phyloP scores from a whole-genome alignment of 92 coral and sea anemone species.

The Umimayanthus chanpuru region DNA sequence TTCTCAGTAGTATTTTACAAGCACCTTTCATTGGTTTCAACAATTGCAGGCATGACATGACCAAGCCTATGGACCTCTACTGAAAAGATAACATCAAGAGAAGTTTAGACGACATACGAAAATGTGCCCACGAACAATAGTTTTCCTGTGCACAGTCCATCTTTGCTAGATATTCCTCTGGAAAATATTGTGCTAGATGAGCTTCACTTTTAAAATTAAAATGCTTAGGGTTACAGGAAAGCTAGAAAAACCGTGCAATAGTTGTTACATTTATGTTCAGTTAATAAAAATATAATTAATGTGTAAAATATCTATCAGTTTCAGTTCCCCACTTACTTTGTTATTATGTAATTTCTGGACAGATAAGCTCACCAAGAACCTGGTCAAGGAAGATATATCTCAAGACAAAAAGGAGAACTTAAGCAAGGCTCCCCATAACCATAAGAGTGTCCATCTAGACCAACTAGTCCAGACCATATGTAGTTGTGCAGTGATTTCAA shows the following conservation, averaged over 20 bases:
- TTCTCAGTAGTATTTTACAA: not conserved
- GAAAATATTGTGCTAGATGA: conserved; percentile 70
- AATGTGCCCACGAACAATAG: conserved; percentile 40
- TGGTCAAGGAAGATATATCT: conserved; percentile 51
- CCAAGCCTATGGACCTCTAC: conserved; percentile 57
- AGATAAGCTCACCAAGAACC: conserved; percentile 57
- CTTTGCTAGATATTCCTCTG: conserved; percentile 54
- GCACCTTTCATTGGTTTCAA: conserved; percentile 9
- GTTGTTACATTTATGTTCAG: too few species aligned
- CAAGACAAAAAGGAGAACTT: conserved; percentile 65
- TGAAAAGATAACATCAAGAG: conserved; percentile 47
- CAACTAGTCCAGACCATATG: conserved; percentile 54
- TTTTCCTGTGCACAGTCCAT: conserved; percentile 66
- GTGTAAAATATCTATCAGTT: too few species aligned
- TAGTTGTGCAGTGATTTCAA: conserved; percentile 66
- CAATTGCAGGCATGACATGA: conserved; percentile 58
- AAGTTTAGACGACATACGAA: conserved; percentile 49
- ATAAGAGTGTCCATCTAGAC: conserved; percentile 48
- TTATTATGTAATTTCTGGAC: conserved; percentile 2
- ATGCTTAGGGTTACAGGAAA: conserved; percentile 72
- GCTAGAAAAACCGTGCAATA: not conserved
- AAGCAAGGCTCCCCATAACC: conserved; percentile 55
- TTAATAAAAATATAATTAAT: too few species aligned
- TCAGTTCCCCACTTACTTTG: not conserved
- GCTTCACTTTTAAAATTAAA: conserved; percentile 70